These are phyloP conservation scores for Neomicropteryx cornuta DNA, from an alignment of 1,140 invertebrate genomes.

Conservation along the genomic window DNA sequence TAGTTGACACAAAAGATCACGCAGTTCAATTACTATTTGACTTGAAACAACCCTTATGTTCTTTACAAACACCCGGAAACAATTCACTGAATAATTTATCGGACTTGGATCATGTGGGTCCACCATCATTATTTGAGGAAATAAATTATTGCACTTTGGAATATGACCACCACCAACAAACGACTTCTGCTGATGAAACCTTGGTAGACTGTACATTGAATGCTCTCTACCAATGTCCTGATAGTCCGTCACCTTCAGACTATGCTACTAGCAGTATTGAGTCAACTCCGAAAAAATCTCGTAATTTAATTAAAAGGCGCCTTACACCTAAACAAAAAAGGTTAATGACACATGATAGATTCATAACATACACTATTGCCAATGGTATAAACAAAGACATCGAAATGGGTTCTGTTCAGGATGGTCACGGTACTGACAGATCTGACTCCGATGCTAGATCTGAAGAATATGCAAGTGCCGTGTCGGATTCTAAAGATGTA, in stretches of 20 bases:
- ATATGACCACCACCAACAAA: conserved; percentile 38
- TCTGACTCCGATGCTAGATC: conserved; percentile 30
- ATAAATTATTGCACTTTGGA: conserved; percentile 58
- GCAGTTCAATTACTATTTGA: conserved; percentile 34
- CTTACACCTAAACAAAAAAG: conserved; percentile 67
- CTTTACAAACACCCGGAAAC: conserved; percentile 28
- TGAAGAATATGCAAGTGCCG: conserved; percentile 30
- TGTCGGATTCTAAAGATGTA: conserved; percentile 22
- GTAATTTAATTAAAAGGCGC: conserved; percentile 33
- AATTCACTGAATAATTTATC: conserved; percentile 45
- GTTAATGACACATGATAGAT: conserved; percentile 59
- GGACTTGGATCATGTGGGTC: conserved; percentile 68
- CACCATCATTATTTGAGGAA: conserved; percentile 70
- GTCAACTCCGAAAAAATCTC: conserved; percentile 54
- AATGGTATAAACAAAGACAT: conserved; percentile 38
- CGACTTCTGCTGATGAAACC: conserved; percentile 36
- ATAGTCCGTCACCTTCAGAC: conserved; percentile 33
- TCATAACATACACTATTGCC: conserved; percentile 66
- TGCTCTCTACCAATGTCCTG: conserved; percentile 33
- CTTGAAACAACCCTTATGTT: conserved; percentile 38
- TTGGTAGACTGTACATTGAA: conserved; percentile 41
- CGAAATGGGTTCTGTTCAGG: conserved; percentile 18
- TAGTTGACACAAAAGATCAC: conserved; percentile 43
- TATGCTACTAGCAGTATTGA: conserved; percentile 53
- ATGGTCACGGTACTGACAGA: conserved; percentile 13